Base-by-base conservation (phyloP, 2,888 invertebrate species). In the Pasiphila rectangulata region DNA sequence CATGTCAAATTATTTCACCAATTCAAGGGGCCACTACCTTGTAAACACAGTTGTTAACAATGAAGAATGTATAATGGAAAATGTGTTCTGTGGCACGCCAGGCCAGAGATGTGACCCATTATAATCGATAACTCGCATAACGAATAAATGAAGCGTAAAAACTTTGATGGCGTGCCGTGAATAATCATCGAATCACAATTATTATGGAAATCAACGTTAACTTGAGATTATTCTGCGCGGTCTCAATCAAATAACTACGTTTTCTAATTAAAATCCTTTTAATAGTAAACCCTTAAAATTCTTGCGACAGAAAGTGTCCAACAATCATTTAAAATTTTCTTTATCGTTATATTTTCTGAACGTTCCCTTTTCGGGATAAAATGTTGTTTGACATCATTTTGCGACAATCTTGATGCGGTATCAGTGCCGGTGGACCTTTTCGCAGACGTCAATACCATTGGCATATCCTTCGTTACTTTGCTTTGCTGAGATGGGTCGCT, bases 161-260 rank as follows among this genome's bases (percentile, higher is more conserved):
- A 41, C 45, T 41, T 34, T 36, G 32, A 39, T 44, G 36, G 40
- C 49, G 41, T 45, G 45, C 45, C 45, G 37, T 50, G 45, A 50
- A 50, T 50, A 50, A 50, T 50, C 9, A 45, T 32, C 49, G 25
- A 45, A 50, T 50, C 41, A 34, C 40, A 45, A 50, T 45, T 45
- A 50, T 37, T 13, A 45, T 37, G 34, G 41, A 37, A 41, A 45
- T 41, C 15, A 41, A 46, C n/a, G n/a, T n/a, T n/a, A 10, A 32
- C 32, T 32, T 15, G 4, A 9, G 10, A 7, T 17, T 30, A 16
- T 17, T 9, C 5, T 6, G 2, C 17, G 17, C 16, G n/a, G 9
- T 17, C 17, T 32, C 1, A 32, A 13, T 27, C 7, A 13, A 13
- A 6, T 7, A 13, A 13, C 27, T 1, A 13, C 7, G 27, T 25